Percentiles rank a stretch among this genome's conserved stretches.
phyloP scores from a whole-genome alignment of 2,888 invertebrate genomes.

The Nymphalis c-album region DNA sequence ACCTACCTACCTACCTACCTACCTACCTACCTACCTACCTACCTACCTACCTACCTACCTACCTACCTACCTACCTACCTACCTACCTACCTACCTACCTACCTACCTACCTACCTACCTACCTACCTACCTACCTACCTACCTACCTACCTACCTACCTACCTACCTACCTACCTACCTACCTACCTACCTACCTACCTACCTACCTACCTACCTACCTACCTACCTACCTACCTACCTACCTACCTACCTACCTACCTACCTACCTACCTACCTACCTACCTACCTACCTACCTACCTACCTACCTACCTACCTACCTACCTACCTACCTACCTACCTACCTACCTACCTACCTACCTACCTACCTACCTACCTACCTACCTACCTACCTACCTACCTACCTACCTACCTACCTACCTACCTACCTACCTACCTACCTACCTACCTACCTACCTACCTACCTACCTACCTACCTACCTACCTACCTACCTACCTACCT shows the following conservation, averaged over 20 bases:
- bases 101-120: constrained; percentile 3
- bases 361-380: constrained; percentile 1
- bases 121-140: constrained; percentile 3
- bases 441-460: constrained; percentile 3
- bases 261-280: no score
- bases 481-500: constrained; percentile 3
- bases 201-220: constrained; percentile 3
- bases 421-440: constrained; percentile 3
- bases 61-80: constrained; percentile 3
- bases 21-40: constrained; percentile 3
- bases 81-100: constrained; percentile 3
- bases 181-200: constrained; percentile 3
- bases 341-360: no score
- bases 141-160: constrained; percentile 3
- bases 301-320: no score
- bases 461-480: constrained; percentile 3
- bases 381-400: constrained; percentile 3
- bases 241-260: neutral
- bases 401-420: constrained; percentile 3
- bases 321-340: no score
- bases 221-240: constrained; percentile 3
- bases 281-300: no score
- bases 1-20: constrained; percentile 3
- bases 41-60: constrained; percentile 3
- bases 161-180: constrained; percentile 3